Evolutionary conservation across 2,797 vertebrate genomes (phyloP).

Genomic region (Gobionotothen gibberifrons): DNA sequence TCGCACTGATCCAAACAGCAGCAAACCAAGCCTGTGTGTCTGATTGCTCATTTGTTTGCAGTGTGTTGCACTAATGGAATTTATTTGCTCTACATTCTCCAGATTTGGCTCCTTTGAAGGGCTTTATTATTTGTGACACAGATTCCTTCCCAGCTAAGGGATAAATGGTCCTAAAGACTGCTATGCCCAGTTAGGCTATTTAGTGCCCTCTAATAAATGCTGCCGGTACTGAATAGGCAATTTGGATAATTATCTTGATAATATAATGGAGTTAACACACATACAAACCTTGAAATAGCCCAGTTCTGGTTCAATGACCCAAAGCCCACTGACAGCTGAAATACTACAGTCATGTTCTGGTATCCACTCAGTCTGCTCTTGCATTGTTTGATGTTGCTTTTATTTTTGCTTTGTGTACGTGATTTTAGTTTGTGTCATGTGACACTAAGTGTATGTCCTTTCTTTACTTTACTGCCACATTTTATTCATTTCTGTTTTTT

Average conservation of each 20-base stretch:
- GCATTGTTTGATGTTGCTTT: slow-evolving; percentile 46
- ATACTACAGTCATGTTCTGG: slow-evolving; percentile 56
- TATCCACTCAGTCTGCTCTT: slow-evolving; percentile 68
- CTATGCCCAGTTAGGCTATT: slow-evolving; percentile 50
- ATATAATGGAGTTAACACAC: slow-evolving; percentile 30
- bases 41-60: slow-evolving; percentile 79
- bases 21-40: slow-evolving; percentile 50
- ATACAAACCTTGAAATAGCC: slow-evolving; percentile 4
- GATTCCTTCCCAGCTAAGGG: slow-evolving; percentile 60
- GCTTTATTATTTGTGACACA: slow-evolving; percentile 74
- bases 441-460: slow-evolving; percentile 51
- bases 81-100: slow-evolving; percentile 77
- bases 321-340: slow-evolving; percentile 38
- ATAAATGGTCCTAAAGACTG: slow-evolving; percentile 67
- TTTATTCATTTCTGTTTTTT: slow-evolving; percentile 69
- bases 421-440: slow-evolving; percentile 57
- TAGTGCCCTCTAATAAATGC: slow-evolving; percentile 51
- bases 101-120: slow-evolving; percentile 71
- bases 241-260: slow-evolving; percentile 32
- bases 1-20: slow-evolving; percentile 44
- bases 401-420: slow-evolving; percentile 51
- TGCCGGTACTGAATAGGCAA: slow-evolving; percentile 30
- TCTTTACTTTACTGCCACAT: slow-evolving; percentile 56
- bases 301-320: slow-evolving; percentile 24
- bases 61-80: slow-evolving; percentile 79